Conservation (phyloP, 1,140 invertebrate genomes). For the Tetramorium simillimum region DNA sequence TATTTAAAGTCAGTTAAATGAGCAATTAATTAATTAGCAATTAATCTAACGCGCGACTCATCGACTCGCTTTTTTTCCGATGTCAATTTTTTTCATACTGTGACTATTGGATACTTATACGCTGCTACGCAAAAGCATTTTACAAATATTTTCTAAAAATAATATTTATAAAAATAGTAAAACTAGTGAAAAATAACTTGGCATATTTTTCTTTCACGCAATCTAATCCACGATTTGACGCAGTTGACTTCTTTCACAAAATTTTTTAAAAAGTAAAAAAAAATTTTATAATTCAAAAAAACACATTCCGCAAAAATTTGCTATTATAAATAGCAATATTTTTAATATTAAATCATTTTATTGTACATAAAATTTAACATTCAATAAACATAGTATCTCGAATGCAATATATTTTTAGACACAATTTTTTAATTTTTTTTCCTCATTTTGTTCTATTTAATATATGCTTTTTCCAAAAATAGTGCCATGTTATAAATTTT, state of each 20-base stretch:
- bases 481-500: not conserved
- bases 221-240: not conserved
- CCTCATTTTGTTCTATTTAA: not conserved
- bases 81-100: not conserved
- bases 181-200: not conserved
- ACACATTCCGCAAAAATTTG: not conserved
- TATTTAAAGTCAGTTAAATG: conserved; percentile 11
- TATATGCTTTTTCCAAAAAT: not conserved
- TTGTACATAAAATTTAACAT: not conserved
- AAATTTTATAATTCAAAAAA: not conserved
- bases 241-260: not conserved
- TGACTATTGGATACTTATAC: no score
- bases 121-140: no score
- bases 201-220: not conserved
- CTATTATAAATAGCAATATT: not conserved
- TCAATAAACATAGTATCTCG: not conserved
- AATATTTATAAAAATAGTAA: no score
- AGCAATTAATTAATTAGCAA: conserved; percentile 24
- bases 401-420: not conserved
- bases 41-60: not conserved
- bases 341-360: not conserved
- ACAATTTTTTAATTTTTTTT: not conserved
- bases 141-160: no score
- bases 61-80: not conserved
- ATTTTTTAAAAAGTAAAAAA: not conserved